Conservation (phyloP, 2,113 vertebrate species). For the Phyllostomus hastatus region DNA sequence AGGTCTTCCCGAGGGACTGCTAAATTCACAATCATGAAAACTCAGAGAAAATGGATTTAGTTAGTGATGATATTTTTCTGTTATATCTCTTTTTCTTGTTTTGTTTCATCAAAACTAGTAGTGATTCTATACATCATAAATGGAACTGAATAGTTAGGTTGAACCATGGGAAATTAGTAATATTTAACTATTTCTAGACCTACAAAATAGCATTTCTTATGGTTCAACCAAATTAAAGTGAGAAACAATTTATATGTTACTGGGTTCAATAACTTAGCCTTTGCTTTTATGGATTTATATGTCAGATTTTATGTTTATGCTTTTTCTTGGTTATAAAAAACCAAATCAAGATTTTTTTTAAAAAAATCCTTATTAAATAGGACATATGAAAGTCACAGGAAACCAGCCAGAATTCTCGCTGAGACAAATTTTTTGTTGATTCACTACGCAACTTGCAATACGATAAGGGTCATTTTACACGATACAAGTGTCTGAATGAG, state of each 20-base stretch:
- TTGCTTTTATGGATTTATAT: background rate
- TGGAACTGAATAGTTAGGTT: background rate
- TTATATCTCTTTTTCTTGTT: background rate
- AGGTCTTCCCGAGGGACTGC: background rate
- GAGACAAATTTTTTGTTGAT: constrained; percentile 91
- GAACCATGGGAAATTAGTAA: background rate
- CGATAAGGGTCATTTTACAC: constrained; percentile 87
- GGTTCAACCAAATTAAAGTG: background rate
- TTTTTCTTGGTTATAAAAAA: background rate
- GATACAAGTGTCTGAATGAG: constrained; percentile 88
- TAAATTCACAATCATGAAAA: constrained; percentile 8
- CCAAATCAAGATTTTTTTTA: background rate
- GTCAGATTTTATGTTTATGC: background rate
- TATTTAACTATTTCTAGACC: constrained; percentile 8
- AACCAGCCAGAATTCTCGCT: constrained; percentile 86
- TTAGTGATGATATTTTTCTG: background rate
- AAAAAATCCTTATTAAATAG: background rate
- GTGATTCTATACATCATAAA: background rate
- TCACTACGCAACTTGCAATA: constrained; percentile 85
- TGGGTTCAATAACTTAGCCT: background rate
- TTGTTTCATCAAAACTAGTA: background rate
- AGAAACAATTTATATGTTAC: background rate
- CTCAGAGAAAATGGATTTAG: background rate
- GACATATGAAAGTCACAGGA: background rate
- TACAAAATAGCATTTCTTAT: background rate